Evolutionary conservation across 2,888 invertebrate species (phyloP), one percentile per base, ranked within the genome.

Genomic region (Ernsta delagoae): DNA sequence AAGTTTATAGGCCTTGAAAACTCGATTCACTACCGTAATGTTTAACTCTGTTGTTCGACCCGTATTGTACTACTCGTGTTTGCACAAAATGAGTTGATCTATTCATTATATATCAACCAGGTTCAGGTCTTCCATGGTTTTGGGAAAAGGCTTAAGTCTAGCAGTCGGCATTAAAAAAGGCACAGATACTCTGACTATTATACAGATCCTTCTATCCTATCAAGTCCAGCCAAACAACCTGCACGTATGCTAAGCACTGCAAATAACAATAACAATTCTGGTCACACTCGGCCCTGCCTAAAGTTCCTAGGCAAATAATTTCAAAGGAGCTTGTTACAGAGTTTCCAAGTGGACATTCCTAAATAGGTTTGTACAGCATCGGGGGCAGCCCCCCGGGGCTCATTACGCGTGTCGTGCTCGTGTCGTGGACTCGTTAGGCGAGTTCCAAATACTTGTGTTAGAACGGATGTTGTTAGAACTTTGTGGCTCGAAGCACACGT

Each of bases 351-450:
- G 50, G 50, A 16, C 50, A 50, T 50, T 16, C 16, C 50, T 50
- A 48, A 48, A 16, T 50, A 50, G 50, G 7, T 50, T 16, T 50
- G 16, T 50, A 48, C 48, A 16, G 16, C 50, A 50, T 16, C 50
- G 16, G 50, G 50, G 16, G 7, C 50, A 7, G 50, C 16, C 50
- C 16, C 50, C 8, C 7, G 50, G 50, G 50, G 7, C 50, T 50
- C 50, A 11, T 50, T 50, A 50, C 50, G 50, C n/a, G 16, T 24
- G 24, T 24, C 24, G 24, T 1, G 54, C 54, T 34, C 54, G 54
- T 56, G 54, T 56, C 54, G 34, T 56, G 54, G 50, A 50, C 54
- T 56, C 54, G 54, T 56, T 56, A 56, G 16, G 8, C 16, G 54
- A 56, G 54, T 56, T 56, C 1, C 54, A 6, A 56, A 56, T 34